Base-by-base conservation (phyloP, 1,140 invertebrate genomes). In the Habropoda laboriosa region DNA sequence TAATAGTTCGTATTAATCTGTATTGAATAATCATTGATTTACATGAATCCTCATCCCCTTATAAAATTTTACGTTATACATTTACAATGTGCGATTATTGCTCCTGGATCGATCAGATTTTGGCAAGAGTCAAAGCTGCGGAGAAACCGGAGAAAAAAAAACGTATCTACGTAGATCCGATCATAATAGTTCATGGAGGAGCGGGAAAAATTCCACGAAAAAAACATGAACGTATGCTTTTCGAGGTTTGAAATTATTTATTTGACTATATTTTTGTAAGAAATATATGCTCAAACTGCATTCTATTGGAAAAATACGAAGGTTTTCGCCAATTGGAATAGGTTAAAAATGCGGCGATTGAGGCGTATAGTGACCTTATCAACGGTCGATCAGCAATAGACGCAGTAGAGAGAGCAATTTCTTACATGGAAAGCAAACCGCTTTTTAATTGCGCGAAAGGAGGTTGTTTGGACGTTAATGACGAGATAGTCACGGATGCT, bases 121-220 rank as follows among this genome's bases (percentile, higher is more conserved):
- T 88, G 13, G 64, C 60, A 16, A 86, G 21, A 42, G 60, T 80
- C 21, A 38, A 40, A 18, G 42, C 40, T 0, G 77, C 80, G 10
- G 16, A 63, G 3, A 67, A 40, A 38, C 30, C 42, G 16, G 51
- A 49, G 30, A 51, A 67, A 35, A 81, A 73, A 3, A 55, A 70
- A 30, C 73, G 53, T 2, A 8, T 45, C 3, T 51, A 60, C 2
- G 79, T 66, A 12, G 74, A 85, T 58, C 83, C 82, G 4, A 51
- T 86, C 24, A 40, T 88, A 60, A 13, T 87, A 45, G 83, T 87
- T 63, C 87, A 88, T 10, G 87, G 86, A 21, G 86, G 83, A 16
- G 83, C 83, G 1, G 87, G 87, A 7, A 80, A 42, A 40, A 84
- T 88, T 60, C 76, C 87, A 6, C 55, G 18, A 47, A 61, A 72